These are phyloP conservation scores for Coelopa frigida DNA, from an alignment of 1,140 invertebrate species.

Conservation along the genomic window DNA sequence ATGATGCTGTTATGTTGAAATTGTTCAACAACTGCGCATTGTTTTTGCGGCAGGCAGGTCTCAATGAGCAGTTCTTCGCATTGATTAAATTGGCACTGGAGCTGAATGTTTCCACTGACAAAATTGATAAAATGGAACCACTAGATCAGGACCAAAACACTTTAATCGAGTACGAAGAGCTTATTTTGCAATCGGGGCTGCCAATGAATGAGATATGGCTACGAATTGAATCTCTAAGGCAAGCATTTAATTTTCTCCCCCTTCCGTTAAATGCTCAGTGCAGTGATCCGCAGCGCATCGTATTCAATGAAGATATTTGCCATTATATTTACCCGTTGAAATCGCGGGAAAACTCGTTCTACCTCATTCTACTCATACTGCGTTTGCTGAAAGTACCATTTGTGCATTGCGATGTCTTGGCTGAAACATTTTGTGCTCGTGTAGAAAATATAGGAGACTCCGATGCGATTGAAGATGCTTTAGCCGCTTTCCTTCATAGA, in stretches of 20 bases:
- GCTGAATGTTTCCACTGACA: constrained; percentile 49
- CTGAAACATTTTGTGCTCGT: constrained; percentile 35
- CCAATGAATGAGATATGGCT: constrained; percentile 61
- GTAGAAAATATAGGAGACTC: constrained; percentile 43
- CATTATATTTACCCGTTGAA: constrained; percentile 58
- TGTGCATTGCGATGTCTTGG: constrained; percentile 45
- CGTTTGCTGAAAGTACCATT: constrained; percentile 53
- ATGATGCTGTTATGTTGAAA: constrained; percentile 45
- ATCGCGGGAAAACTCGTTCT: constrained; percentile 48
- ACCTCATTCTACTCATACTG: constrained; percentile 50
- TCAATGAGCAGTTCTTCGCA: constrained; percentile 59
- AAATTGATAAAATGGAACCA: constrained; percentile 44
- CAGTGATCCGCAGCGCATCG: constrained; percentile 53
- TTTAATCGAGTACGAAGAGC: constrained; percentile 56
- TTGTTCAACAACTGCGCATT: constrained; percentile 54
- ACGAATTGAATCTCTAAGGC: constrained; percentile 55
- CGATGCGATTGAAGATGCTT: constrained; percentile 45
- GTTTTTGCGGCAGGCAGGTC: constrained; percentile 58
- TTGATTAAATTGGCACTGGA: constrained; percentile 53
- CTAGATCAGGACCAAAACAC: constrained; percentile 47
- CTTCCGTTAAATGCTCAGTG: constrained; percentile 34
- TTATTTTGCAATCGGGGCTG: constrained; percentile 54
- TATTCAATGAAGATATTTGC: constrained; percentile 56
- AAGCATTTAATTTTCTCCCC: constrained; percentile 55
- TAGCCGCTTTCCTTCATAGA: constrained; percentile 18